A percentile compares a stretch with the other conserved stretches of the same genome.
Conservation (phyloP, 2,888 invertebrate genomes). For the Polydrusus pterygomalis region DNA sequence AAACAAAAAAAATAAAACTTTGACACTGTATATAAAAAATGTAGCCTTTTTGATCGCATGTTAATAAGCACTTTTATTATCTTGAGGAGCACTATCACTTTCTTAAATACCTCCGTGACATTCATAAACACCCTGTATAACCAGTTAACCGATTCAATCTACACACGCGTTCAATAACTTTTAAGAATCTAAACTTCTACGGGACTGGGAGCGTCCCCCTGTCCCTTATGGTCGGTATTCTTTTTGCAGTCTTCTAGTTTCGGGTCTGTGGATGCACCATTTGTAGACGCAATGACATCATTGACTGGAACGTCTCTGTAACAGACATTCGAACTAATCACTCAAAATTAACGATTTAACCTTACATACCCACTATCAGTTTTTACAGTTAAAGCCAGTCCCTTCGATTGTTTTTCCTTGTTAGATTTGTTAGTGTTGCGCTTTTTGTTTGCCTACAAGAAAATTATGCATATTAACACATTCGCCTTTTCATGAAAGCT, state of each 20-base stretch:
- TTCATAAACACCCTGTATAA: no score
- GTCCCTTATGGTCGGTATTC: conserved; percentile 68
- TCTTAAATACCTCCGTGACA: no score
- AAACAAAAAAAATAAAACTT: no score
- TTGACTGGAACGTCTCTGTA: conserved; percentile 69
- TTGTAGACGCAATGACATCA: conserved; percentile 65
- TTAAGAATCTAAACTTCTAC: conserved; percentile 33
- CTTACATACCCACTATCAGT: conserved; percentile 68
- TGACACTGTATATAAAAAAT: no score
- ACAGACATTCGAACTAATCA: conserved; percentile 38
- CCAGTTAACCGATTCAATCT: not conserved
- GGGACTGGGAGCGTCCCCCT: conserved; percentile 67
- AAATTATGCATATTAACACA: conserved; percentile 39
- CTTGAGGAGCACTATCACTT: no score
- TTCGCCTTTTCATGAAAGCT: conserved; percentile 7
- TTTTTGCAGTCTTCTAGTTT: conserved; percentile 66
- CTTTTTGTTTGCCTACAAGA: conserved; percentile 67
- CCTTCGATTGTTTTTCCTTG: conserved; percentile 64
- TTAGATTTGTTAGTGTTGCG: conserved; percentile 68
- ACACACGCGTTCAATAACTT: not conserved
- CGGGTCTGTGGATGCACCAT: conserved; percentile 48
- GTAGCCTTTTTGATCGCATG: no score
- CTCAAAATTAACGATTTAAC: not conserved
- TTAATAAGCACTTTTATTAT: no score
- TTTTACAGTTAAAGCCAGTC: conserved; percentile 68